Conservation (phyloP, 2,888 invertebrate genomes). For the Habrosyne pyritoides region DNA sequence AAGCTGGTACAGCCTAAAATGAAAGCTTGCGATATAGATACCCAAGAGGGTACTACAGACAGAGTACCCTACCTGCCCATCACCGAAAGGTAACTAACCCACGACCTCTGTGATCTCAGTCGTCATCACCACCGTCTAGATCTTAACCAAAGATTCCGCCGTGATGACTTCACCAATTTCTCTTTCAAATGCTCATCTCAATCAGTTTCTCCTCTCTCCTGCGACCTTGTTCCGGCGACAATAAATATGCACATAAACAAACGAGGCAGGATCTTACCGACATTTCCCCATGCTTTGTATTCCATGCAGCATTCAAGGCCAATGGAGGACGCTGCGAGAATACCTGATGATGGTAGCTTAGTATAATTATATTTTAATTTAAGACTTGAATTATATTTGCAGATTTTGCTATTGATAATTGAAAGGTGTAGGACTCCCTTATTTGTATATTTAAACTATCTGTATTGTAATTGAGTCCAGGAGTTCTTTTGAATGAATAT, state of each 20-base stretch:
- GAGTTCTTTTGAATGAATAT: no score
- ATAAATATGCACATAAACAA: neutral
- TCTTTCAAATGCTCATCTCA: constrained; percentile 1
- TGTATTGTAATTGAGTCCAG: no score
- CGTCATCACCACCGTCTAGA: no score
- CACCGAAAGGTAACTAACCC: no score
- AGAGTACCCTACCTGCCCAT: no score
- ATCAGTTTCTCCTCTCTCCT: neutral
- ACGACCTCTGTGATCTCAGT: no score
- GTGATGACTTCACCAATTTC: constrained; percentile 8
- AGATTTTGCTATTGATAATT: neutral
- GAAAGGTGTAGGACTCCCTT: neutral
- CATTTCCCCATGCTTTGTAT: constrained; percentile 11
- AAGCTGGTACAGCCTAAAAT: no score
- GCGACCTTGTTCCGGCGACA: neutral
- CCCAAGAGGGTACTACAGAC: no score
- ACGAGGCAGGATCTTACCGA: constrained; percentile 9
- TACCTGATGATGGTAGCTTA: neutral
- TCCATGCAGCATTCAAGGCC: constrained; percentile 8
- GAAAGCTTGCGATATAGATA: no score
- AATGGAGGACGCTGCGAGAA: constrained; percentile 5
- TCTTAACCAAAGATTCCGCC: neutral
- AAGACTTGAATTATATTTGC: neutral
- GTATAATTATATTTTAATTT: neutral
- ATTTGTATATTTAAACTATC: no score